Conservation (phyloP, 2,113 vertebrate species). For the Camelus bactrianus region DNA sequence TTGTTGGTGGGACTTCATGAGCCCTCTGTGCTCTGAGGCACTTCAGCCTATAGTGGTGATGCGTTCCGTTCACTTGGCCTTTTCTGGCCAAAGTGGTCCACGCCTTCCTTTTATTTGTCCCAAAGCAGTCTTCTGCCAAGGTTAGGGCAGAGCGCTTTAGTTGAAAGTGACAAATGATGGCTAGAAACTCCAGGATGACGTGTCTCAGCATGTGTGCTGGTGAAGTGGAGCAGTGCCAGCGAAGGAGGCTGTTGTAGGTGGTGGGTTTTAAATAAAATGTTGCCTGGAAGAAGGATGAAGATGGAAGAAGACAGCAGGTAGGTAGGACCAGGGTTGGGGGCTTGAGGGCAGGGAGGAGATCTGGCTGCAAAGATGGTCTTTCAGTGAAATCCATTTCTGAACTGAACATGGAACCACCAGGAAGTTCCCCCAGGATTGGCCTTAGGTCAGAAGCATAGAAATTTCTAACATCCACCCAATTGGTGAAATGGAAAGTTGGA, state of each 20-base stretch:
- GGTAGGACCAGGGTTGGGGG: neutral
- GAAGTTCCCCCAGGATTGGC: neutral
- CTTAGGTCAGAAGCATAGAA: neutral
- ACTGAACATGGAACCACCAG: neutral
- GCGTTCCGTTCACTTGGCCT: neutral
- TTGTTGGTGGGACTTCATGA: constrained; percentile 1
- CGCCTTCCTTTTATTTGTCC: neutral
- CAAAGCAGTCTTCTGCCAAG: neutral
- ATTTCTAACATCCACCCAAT: neutral
- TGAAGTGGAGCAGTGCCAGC: neutral
- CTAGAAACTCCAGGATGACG: neutral
- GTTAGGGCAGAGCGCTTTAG: neutral
- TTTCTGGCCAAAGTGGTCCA: neutral
- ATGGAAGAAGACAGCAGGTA: neutral
- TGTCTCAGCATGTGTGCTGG: neutral
- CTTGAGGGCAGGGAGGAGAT: neutral
- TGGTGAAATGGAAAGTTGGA: constrained; percentile 15
- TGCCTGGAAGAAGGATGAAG: neutral
- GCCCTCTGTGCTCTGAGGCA: neutral
- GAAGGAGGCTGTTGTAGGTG: neutral
- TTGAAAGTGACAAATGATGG: neutral
- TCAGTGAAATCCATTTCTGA: neutral
- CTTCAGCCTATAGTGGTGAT: neutral
- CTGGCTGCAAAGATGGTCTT: neutral
- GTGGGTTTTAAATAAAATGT: neutral